phyloP scores from a whole-genome alignment of 2,888 invertebrate species.

The Catonia carolina region DNA sequence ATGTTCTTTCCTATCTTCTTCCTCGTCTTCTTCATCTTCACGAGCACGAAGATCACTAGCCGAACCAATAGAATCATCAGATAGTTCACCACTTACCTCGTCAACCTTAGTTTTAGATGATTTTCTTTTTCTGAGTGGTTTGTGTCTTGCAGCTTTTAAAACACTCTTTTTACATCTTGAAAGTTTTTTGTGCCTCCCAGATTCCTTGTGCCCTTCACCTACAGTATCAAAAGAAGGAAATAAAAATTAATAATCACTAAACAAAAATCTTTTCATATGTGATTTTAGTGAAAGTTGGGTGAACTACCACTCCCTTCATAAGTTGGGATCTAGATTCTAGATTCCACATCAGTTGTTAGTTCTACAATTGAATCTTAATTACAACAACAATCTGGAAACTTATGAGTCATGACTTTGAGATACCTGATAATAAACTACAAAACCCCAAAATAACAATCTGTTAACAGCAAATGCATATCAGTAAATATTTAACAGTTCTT shows the following conservation, averaged over 20 bases:
- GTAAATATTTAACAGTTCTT: no score
- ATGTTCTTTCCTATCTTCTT: constrained; percentile 43
- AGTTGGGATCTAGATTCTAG: no score
- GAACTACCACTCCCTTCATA: no score
- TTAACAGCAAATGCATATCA: no score
- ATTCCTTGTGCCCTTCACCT: constrained; percentile 33
- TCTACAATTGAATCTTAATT: no score
- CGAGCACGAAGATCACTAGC: constrained; percentile 60
- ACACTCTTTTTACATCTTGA: constrained; percentile 14
- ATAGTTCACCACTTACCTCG: constrained; percentile 43
- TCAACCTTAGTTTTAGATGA: constrained; percentile 10
- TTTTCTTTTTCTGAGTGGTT: constrained; percentile 21
- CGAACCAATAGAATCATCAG: constrained; percentile 64
- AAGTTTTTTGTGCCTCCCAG: constrained; percentile 36
- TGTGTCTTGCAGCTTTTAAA: constrained; percentile 23
- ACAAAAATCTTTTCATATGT: no score
- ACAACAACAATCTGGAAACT: no score
- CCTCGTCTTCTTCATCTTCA: constrained; percentile 46
- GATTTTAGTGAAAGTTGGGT: no score
- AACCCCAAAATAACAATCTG: no score
- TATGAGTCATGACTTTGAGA: no score
- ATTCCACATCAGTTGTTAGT: no score
- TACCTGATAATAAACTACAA: no score
- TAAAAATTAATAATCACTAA: background rate
- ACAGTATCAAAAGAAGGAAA: constrained; percentile 4